Conservation (phyloP, 2,113 vertebrate genomes). For the Spheniscus mendiculus region DNA sequence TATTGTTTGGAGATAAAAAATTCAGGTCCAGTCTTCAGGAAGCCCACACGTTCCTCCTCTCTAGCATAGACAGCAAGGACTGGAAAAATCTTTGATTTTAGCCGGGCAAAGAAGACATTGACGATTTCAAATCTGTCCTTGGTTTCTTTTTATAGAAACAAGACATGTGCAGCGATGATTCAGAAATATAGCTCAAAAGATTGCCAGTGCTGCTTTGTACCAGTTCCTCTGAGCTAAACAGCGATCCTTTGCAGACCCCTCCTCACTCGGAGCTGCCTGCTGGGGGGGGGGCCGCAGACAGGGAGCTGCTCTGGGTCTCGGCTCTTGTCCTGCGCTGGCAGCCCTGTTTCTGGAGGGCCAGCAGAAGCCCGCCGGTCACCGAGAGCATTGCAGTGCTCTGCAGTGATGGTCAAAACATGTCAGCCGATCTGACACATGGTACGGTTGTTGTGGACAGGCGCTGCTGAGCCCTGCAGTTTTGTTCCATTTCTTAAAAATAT, state of each 20-base stretch:
- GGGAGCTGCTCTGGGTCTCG: not conserved
- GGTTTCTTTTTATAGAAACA: constrained; percentile 54
- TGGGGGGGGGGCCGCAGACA: fast-evolving
- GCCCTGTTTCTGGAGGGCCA: not conserved
- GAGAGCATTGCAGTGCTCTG: not conserved
- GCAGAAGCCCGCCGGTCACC: not conserved
- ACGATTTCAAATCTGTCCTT: constrained; percentile 41
- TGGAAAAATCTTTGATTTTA: not conserved
- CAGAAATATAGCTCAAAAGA: not conserved
- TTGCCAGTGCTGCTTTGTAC: not conserved
- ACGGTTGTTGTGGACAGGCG: not conserved
- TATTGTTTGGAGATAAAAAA: not conserved
- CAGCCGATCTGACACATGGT: fast-evolving
- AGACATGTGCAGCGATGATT: constrained; percentile 37
- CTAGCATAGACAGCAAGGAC: not conserved
- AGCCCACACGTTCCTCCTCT: not conserved
- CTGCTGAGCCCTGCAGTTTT: not conserved
- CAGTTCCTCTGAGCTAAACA: not conserved
- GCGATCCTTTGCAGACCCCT: not conserved
- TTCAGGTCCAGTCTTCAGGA: not conserved
- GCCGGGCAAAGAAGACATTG: not conserved
- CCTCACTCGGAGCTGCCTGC: fast-evolving
- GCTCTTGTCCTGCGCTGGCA: not conserved
- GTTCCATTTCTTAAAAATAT: not conserved
- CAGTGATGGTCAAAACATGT: not conserved